These are phyloP conservation scores for Plecturocebus donacophilus DNA, from an alignment of 2,113 vertebrate species.

Conservation along the genomic window DNA sequence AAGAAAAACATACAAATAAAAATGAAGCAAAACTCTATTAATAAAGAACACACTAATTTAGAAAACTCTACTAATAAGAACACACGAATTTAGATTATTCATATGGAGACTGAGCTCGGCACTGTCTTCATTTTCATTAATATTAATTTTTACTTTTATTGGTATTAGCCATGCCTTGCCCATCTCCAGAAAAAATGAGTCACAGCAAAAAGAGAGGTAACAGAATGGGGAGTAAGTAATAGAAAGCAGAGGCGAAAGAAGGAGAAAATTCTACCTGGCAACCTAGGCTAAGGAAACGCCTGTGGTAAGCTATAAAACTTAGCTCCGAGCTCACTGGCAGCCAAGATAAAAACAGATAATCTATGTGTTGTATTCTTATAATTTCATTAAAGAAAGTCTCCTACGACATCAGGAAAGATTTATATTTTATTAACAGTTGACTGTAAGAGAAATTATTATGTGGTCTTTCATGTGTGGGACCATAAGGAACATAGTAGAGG, in stretches of 20 bases:
- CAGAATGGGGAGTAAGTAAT: background rate
- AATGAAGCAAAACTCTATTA: background rate
- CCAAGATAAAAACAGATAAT: background rate
- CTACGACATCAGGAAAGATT: background rate
- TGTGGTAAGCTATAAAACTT: background rate
- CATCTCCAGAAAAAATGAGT: background rate
- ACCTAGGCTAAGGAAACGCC: background rate
- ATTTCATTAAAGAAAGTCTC: background rate
- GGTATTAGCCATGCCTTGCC: background rate
- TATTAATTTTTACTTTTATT: background rate
- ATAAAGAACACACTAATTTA: no score
- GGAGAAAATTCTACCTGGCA: background rate
- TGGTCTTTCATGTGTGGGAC: background rate
- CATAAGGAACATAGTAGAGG: background rate
- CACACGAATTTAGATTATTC: background rate
- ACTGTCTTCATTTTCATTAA: no score
- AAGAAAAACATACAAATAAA: background rate
- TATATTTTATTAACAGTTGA: background rate
- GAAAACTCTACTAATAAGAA: background rate
- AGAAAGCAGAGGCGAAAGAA: background rate
- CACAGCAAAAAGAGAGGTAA: background rate
- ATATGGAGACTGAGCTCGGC: background rate
- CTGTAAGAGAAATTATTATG: background rate
- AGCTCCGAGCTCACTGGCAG: background rate
- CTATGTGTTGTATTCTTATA: background rate